Percentiles rank a stretch among this genome's conserved stretches.
phyloP scores from a whole-genome alignment of 92 coral and sea anemone species.

The Meandrina meandrites region DNA sequence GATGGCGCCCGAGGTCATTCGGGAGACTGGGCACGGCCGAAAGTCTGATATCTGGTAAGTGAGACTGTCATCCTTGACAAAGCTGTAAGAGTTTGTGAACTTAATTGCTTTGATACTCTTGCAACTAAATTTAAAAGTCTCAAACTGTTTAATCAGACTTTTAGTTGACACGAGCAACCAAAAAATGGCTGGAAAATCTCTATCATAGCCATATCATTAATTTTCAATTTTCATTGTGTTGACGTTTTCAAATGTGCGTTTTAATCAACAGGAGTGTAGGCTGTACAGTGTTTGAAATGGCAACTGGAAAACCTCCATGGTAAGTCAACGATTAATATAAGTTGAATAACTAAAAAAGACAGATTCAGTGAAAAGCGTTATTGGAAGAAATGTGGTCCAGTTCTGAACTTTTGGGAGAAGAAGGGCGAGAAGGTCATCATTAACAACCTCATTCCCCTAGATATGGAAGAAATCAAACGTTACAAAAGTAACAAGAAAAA shows the following conservation, averaged over 20 bases:
- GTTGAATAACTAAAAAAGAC: not conserved
- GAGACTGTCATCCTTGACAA: not conserved
- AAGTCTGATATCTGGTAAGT: conserved; percentile 97
- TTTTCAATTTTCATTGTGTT: not conserved
- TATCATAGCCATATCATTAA: not conserved
- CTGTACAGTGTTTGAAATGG: conserved; percentile 97
- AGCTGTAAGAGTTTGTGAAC: not conserved
- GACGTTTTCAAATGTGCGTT: not conserved
- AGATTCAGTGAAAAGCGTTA: no score
- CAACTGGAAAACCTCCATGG: conserved; percentile 95
- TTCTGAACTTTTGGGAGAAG: no score
- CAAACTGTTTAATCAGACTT: not conserved
- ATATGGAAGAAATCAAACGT: no score
- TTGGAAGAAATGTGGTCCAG: no score
- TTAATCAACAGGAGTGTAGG: conserved; percentile 85
- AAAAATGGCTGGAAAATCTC: not conserved
- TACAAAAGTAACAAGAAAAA: no score
- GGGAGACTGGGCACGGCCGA: conserved; percentile 96
- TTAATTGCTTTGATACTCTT: not conserved
- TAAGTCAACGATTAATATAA: conserved; percentile 22
- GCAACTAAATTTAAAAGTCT: not conserved
- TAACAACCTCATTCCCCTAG: no score
- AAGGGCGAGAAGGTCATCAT: no score
- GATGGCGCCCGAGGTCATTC: conserved; percentile 99
- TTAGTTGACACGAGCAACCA: no score